phyloP scores from a whole-genome alignment of 2,888 invertebrate genomes.

The Lingula anatina region DNA sequence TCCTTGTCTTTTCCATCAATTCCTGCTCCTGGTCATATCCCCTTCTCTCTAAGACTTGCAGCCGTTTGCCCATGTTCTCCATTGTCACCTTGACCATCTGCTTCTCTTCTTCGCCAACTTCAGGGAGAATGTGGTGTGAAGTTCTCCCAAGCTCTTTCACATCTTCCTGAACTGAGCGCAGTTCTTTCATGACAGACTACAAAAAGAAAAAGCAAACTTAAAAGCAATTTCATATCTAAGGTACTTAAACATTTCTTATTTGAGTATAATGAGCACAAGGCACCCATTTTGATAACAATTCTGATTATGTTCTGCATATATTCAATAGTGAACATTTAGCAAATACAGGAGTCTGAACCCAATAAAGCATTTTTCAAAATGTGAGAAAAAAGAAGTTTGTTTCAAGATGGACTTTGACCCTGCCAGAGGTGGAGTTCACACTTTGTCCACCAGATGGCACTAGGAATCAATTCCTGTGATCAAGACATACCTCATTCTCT shows the following conservation, averaged over 20 bases:
- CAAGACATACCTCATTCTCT: slow-evolving; percentile 35
- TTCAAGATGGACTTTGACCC: too few relatives aligned
- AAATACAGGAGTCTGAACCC: too few relatives aligned
- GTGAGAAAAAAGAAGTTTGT: too few relatives aligned
- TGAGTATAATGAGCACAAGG: too few relatives aligned
- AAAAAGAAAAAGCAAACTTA: too few relatives aligned
- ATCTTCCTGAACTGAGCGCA: slow-evolving; percentile 53
- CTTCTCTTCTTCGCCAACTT: slow-evolving; percentile 24
- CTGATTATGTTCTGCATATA: too few relatives aligned
- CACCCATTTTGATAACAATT: too few relatives aligned
- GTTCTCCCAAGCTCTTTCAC: slow-evolving; percentile 26
- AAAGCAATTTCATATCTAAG: not conserved
- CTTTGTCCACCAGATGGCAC: too few relatives aligned
- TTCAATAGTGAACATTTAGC: too few relatives aligned
- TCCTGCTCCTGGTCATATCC: slow-evolving; percentile 27
- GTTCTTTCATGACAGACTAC: slow-evolving; percentile 33
- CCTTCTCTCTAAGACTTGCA: slow-evolving; percentile 27
- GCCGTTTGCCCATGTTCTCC: slow-evolving; percentile 28
- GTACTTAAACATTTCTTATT: too few relatives aligned
- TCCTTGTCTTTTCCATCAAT: slow-evolving; percentile 21
- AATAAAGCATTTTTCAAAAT: too few relatives aligned
- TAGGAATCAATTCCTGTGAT: not conserved
- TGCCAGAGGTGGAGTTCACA: too few relatives aligned
- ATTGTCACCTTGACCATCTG: slow-evolving; percentile 31
- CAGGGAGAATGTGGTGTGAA: slow-evolving; percentile 26